Evolutionary conservation across 2,113 vertebrate genomes (phyloP).

Genomic region (Halichoeres trimaculatus): DNA sequence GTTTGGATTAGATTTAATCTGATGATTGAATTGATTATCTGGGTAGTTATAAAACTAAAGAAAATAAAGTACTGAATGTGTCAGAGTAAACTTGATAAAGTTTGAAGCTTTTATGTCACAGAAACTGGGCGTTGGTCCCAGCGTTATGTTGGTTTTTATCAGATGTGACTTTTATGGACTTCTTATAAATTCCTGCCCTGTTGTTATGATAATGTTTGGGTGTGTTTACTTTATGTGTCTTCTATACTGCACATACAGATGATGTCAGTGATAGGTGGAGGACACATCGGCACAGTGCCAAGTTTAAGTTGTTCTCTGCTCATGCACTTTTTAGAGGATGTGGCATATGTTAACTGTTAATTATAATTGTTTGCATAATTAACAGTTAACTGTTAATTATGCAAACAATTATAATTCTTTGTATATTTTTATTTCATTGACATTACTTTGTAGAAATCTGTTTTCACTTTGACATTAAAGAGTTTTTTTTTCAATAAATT

Average conservation of each 20-base stretch:
- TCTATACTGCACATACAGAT: background rate
- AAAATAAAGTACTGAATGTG: background rate
- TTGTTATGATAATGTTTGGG: constrained; percentile 2
- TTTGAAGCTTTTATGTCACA: background rate
- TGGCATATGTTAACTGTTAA: too few species aligned
- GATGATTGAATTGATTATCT: background rate
- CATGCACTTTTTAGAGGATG: background rate
- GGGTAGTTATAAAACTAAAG: background rate
- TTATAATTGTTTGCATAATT: too few species aligned
- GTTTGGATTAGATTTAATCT: background rate
- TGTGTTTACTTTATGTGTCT: background rate
- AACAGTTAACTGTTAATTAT: too few species aligned
- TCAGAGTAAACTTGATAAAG: background rate
- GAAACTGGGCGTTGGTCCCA: background rate
- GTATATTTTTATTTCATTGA: too few species aligned
- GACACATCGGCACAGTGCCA: background rate
- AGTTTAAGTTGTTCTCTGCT: background rate
- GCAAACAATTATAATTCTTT: too few species aligned
- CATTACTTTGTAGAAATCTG: too few species aligned
- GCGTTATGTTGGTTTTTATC: background rate
- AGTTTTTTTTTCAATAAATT: too few species aligned
- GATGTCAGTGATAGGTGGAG: background rate
- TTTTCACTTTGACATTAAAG: too few species aligned
- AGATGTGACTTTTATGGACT: background rate
- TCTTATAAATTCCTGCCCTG: constrained; percentile 16